Percentiles rank a stretch among this genome's conserved stretches.
Evolutionary conservation across 2,113 vertebrate species (phyloP).

Genomic region (Oncorhynchus gorbuscha): DNA sequence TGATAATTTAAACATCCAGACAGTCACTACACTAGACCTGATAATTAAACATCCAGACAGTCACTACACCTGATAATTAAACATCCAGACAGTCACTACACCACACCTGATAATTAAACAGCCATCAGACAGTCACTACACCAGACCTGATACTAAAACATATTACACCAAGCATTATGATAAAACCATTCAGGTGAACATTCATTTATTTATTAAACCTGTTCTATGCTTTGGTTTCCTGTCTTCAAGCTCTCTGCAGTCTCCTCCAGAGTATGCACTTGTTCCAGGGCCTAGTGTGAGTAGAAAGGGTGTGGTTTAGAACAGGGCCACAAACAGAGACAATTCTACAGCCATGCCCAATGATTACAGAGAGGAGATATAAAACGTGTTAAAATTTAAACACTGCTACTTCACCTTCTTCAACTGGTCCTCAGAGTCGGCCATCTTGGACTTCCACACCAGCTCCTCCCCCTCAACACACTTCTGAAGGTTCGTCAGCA

Average conservation of each 20-base stretch:
- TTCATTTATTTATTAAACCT: constrained; percentile 65
- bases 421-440: constrained; percentile 78
- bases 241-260: constrained; percentile 70
- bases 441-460: constrained; percentile 86
- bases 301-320: constrained; percentile 7
- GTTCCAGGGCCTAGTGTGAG: constrained; percentile 75
- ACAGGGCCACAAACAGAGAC: neutral
- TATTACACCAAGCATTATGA: neutral
- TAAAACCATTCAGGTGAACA: no score
- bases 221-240: constrained; percentile 80
- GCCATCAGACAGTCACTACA: neutral
- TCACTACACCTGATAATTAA: no score
- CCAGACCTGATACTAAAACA: neutral
- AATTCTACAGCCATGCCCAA: no score
- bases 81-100: no score
- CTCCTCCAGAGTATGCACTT: constrained; percentile 78
- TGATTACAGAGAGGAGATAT: neutral
- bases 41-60: no score
- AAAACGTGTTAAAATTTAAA: no score
- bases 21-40: no score
- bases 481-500: constrained; percentile 90
- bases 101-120: no score
- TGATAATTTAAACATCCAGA: no score
- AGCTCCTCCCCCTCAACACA: constrained; percentile 92
- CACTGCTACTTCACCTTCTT: constrained; percentile 69